Evolutionary conservation across 2,113 vertebrate species (phyloP).

Genomic region (Nansenia antarctica): DNA sequence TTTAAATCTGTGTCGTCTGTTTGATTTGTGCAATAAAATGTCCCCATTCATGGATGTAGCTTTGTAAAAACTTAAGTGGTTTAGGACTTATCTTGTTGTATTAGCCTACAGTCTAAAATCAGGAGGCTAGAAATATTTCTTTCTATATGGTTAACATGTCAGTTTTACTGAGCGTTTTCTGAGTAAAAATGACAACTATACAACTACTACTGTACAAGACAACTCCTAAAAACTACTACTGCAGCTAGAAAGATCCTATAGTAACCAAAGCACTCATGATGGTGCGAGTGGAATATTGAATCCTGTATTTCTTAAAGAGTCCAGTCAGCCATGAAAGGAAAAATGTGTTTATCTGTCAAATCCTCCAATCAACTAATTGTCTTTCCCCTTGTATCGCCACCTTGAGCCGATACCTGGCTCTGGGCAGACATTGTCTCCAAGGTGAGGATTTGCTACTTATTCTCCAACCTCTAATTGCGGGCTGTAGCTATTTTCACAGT

Average conservation of each 20-base stretch:
- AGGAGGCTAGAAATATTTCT: not conserved
- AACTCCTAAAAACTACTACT: no score
- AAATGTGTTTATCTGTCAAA: not conserved
- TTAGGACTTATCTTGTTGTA: no score
- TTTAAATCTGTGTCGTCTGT: constrained; percentile 30
- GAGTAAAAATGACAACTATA: no score
- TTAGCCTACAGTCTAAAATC: not conserved
- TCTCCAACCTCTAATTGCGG: constrained; percentile 33
- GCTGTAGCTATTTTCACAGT: constrained; percentile 34
- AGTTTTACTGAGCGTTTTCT: not conserved
- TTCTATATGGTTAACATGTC: not conserved
- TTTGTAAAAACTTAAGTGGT: no score
- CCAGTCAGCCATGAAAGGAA: constrained; percentile 9
- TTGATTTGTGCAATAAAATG: constrained; percentile 1
- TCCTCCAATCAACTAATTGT: constrained; percentile 1
- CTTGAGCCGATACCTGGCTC: constrained; percentile 11
- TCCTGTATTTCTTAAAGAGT: not conserved
- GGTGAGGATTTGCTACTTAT: constrained; percentile 29
- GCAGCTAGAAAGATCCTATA: not conserved
- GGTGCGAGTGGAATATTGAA: not conserved
- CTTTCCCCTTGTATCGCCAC: not conserved
- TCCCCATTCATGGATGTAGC: not conserved
- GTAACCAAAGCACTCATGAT: not conserved
- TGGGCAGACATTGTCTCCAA: constrained; percentile 5
- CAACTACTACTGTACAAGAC: not conserved